Evolutionary conservation across 2,113 vertebrate species (phyloP), one percentile per base, ranked within the genome.

Genomic region (Platanista minor): DNA sequence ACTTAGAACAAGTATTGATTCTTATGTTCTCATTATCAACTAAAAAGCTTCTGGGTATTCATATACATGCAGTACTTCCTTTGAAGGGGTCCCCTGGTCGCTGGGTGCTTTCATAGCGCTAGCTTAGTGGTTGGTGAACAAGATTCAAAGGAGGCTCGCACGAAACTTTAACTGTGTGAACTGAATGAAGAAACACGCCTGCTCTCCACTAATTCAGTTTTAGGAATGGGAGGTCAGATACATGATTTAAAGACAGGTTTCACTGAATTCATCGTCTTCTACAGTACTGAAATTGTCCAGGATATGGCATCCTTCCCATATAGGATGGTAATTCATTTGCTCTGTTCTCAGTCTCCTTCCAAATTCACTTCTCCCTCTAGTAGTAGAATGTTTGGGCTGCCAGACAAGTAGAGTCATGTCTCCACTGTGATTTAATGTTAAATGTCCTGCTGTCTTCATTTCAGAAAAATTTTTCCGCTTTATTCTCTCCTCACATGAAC

Each of bases 361-460:
- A 80, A 8, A 27, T 93, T 90, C 41, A 27, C 52, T 46, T 59
- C 2, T 33, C 3, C n/a, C 54, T 90, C 91, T 64, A 18, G 21
- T 29, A 18, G 36, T 54, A 59, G 49, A 59, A n/a, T 71, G 77
- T 66, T 39, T 41, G 52, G 57, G 80, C 27, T 85, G 61, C 25
- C 36, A 80, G 95, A 43, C 88, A 90, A 91, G 89, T 72, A 54
- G 74, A 69, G 46, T 87, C 97, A n/a, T 52, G 78, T 81, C 94
- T 84, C 83, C 3, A 0, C 67, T 74, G 25, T 66, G 86, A 87
- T 93, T 96, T 93, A 43, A 43, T 13, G 6, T 43, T 1, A 57
- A 36, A 72, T 61, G 81, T 78, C 10, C 69, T 66, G n/a, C 78
- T 90, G 87, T 94, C 74, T 92, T 81, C 86, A 81, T 91, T 93